Base-by-base conservation (phyloP, 1,140 invertebrate species). In the Pantala flavescens region DNA sequence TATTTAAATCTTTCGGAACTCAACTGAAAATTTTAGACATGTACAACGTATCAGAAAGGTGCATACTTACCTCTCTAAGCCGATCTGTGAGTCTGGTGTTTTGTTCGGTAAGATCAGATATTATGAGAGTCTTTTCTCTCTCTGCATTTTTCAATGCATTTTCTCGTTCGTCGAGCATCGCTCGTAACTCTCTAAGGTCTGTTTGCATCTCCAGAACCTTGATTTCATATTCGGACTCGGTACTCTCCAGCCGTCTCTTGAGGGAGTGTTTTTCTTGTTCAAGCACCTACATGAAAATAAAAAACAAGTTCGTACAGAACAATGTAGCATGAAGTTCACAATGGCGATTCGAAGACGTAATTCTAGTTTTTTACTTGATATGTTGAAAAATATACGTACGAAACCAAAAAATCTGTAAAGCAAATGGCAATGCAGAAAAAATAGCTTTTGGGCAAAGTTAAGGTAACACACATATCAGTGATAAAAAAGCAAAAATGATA, bases 221-320 rank as follows among this genome's bases (percentile, higher is more conserved):
- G n/a, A 92, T 90, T 78, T 98, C 96, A 81, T 93, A 95, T 82
- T 98, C 95, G 19, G 92, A 90, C 82, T 94, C 90, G 14, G 90
- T 88, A 16, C 92, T 90, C 74, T 94, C 91, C 78, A 98, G 83
- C 80, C 93, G 92, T 43, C 95, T 86, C 71, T 92, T 86, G 12
- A 98, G 84, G 14, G 92, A 86, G 82, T 98, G 93, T 78, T 95
- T 92, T 83, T 98, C 95, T 84, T 98, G 95, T 84, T 97, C 94
- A 81, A 98, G 87, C 80, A 91, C 89, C 96, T 98, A 85, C 21
- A 86, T 82, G 12, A 49, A 49, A 49, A 49, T n/a, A n/a, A n/a
- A n/a, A n/a, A n/a, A n/a, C n/a, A n/a, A n/a, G n/a, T n/a, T n/a
- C n/a, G n/a, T n/a, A n/a, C n/a, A n/a, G n/a, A n/a, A n/a, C n/a